Evolutionary conservation across 64 coral and sea anemone genomes (phyloP).

Genomic region (Trachythela sp.): DNA sequence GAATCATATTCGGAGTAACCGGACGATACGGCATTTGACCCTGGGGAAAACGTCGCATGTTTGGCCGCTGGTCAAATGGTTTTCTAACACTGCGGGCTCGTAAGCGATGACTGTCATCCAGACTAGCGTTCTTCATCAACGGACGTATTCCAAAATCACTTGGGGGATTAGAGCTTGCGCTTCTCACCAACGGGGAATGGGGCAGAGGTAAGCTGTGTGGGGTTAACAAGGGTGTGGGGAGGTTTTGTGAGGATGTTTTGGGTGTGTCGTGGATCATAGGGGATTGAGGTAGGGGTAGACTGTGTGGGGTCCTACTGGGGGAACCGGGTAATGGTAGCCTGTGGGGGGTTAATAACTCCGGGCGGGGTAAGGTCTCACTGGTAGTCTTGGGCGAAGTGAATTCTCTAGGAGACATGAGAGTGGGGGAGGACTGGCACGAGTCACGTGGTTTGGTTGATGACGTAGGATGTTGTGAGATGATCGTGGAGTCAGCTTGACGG

Average conservation of each 20-base stretch:
- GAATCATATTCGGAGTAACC: neutral
- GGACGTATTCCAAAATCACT: slow-evolving; percentile 13
- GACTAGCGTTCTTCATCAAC: neutral
- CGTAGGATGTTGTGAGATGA: neutral
- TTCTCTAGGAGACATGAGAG: neutral
- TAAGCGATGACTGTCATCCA: neutral
- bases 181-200: neutral
- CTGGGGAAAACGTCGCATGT: slow-evolving; percentile 2
- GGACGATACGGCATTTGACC: neutral
- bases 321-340: neutral
- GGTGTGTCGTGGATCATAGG: neutral
- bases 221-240: neutral
- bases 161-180: neutral
- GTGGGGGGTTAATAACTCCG: slow-evolving; percentile 6
- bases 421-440: neutral
- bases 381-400: neutral
- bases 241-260: neutral
- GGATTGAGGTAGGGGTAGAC: neutral
- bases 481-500: neutral
- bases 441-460: neutral
- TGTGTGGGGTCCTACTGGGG: neutral
- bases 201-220: slow-evolving; percentile 2
- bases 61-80: neutral
- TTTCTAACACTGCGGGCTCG: slow-evolving; percentile 1
- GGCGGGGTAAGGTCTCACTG: neutral